phyloP scores from a whole-genome alignment of 2,888 invertebrate species.

The Drosophila fulvimacula region DNA sequence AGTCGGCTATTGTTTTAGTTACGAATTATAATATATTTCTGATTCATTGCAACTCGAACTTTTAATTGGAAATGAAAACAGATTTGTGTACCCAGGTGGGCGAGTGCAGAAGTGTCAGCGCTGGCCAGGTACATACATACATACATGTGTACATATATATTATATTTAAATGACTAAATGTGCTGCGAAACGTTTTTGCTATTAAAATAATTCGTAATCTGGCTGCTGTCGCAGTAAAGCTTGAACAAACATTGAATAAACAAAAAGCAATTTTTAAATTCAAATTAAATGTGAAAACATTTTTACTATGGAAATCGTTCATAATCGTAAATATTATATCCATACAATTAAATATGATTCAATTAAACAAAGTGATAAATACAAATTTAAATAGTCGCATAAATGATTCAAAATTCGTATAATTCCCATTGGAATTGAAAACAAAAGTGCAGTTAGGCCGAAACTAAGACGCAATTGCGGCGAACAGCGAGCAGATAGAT shows the following conservation, averaged over 20 bases:
- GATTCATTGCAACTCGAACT: constrained; percentile 32
- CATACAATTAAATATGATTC: not conserved
- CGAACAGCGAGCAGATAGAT: constrained; percentile 6
- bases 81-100: constrained; percentile 26
- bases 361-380: not conserved
- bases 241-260: not conserved
- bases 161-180: constrained; percentile 1
- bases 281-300: not conserved
- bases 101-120: not conserved
- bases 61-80: constrained; percentile 32
- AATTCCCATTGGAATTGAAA: not conserved
- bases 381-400: too few species aligned
- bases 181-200: not conserved
- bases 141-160: not conserved
- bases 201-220: not conserved
- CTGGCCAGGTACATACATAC: not conserved
- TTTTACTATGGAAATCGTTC: not conserved
- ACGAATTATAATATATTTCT: constrained; percentile 22
- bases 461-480: constrained; percentile 36
- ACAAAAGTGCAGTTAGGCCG: constrained; percentile 2
- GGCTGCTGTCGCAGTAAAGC: not conserved
- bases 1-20: constrained; percentile 7
- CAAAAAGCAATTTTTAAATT: not conserved
- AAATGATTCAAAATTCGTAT: not conserved
- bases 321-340: too few species aligned